Conservation (phyloP, 2,113 vertebrate genomes). For the Tachysurus fulvidraco region DNA sequence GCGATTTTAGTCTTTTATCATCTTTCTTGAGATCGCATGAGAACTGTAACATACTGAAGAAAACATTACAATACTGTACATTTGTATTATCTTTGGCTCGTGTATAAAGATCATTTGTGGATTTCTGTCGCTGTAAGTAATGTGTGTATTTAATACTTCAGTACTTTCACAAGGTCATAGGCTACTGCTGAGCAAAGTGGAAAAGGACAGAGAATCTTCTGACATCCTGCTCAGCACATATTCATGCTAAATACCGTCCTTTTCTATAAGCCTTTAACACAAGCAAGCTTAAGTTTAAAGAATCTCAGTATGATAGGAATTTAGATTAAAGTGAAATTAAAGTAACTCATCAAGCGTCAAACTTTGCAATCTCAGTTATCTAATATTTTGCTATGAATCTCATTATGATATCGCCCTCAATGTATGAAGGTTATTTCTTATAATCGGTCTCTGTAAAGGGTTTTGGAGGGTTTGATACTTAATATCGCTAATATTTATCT, state of each 20-base stretch:
- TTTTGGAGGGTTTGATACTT: background rate
- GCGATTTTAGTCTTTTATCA: background rate
- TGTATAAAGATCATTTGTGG: background rate
- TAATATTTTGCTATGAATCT: background rate
- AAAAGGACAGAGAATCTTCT: background rate
- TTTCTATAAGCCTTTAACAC: background rate
- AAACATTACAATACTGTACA: background rate
- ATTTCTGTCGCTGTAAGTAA: background rate
- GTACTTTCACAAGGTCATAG: background rate
- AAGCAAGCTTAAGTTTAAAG: background rate
- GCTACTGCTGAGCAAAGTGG: background rate
- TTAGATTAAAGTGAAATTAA: background rate
- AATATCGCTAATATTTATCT: background rate
- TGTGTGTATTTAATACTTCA: background rate
- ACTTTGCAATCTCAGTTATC: background rate
- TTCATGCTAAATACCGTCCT: background rate
- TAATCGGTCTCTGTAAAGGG: background rate
- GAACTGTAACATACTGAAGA: background rate
- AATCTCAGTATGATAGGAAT: background rate
- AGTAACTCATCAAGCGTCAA: background rate
- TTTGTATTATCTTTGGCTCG: background rate
- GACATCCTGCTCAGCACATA: background rate
- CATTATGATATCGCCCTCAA: background rate
- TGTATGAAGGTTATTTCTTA: background rate
- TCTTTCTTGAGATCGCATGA: background rate